Conservation (phyloP, 2,797 vertebrate genomes). For the Bradypodion ventrale region DNA sequence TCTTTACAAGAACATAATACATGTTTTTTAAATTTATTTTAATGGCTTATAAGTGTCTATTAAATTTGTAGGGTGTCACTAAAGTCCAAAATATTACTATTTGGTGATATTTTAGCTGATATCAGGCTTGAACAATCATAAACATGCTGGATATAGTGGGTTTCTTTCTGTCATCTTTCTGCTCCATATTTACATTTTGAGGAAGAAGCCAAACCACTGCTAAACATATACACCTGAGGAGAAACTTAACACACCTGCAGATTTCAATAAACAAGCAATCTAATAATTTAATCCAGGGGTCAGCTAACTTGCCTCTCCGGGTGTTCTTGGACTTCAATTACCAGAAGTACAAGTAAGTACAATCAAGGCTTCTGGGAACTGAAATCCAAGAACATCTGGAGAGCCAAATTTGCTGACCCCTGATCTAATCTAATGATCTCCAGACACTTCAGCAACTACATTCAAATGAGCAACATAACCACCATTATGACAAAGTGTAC, state of each 20-base stretch:
- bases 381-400: too few relatives aligned
- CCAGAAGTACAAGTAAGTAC: too few relatives aligned
- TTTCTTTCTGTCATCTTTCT: not conserved
- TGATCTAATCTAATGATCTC: not conserved
- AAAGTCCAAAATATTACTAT: not conserved
- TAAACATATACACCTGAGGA: not conserved
- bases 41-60: not conserved
- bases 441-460: not conserved
- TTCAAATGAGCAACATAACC: conserved; percentile 9
- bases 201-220: not conserved
- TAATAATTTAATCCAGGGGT: too few relatives aligned
- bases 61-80: not conserved
- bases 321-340: too few relatives aligned
- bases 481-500: too few relatives aligned
- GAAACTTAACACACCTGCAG: too few relatives aligned
- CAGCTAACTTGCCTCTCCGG: too few relatives aligned
- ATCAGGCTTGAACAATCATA: not conserved
- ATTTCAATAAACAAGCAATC: not conserved
- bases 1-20: not conserved
- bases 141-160: not conserved
- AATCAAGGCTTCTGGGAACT: too few relatives aligned
- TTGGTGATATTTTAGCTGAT: not conserved
- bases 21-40: not conserved
- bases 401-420: too few relatives aligned
- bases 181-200: not conserved